Percentiles rank a stretch among this genome's conserved stretches.
phyloP scores from a whole-genome alignment of 2,797 vertebrate genomes.

The Rhinoraja longicauda region DNA sequence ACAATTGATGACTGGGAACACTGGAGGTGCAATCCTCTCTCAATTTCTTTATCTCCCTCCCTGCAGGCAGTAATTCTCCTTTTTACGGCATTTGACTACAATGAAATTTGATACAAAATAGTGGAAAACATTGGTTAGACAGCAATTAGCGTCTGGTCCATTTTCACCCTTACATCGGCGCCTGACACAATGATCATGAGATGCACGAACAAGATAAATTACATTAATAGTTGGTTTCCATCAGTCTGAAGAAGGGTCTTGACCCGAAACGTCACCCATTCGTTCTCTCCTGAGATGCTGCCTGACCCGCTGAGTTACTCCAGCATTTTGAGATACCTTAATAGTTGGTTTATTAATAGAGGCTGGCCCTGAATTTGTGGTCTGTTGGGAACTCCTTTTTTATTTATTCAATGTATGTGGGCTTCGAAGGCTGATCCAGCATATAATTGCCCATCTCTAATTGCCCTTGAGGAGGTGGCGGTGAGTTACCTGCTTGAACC shows the following conservation, averaged over 20 bases:
- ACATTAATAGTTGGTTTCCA: not conserved
- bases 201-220: not conserved
- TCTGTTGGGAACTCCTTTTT: too few species aligned
- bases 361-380: not conserved
- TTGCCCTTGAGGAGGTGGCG: too few species aligned
- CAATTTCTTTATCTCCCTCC: not conserved
- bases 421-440: too few species aligned
- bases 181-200: not conserved
- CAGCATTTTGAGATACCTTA: too few species aligned
- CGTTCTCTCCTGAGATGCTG: too few species aligned
- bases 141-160: not conserved
- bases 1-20: not conserved
- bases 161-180: not conserved
- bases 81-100: not conserved
- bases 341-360: not conserved
- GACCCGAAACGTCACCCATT: too few species aligned
- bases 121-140: not conserved
- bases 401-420: too few species aligned
- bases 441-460: too few species aligned
- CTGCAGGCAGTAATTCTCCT: not conserved
- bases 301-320: too few species aligned
- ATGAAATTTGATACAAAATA: not conserved
- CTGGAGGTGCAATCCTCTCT: not conserved
- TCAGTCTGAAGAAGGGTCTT: too few species aligned
- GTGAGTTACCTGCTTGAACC: too few species aligned